Evolutionary conservation across 2,888 invertebrate genomes (phyloP), one percentile per base, ranked within the genome.

Genomic region (Mylabris sibirica): DNA sequence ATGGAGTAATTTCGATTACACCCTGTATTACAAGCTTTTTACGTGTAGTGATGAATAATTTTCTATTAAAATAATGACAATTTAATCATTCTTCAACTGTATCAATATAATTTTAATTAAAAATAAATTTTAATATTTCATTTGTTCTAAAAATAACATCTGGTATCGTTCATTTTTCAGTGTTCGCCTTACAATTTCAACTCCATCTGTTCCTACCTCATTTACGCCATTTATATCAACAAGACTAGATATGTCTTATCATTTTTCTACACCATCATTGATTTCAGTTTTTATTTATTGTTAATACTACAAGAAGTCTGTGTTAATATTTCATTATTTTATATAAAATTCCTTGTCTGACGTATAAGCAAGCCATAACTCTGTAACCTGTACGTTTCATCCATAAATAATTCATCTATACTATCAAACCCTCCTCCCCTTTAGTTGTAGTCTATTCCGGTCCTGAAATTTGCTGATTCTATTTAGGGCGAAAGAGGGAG

Each of bases 381-480:
- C 73, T 8, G 70, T 74, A 76, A 74, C 71, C 72, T 73, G 73
- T 68, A 71, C 70, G 64, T n/a, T n/a, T 71, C 68, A 68, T 49
- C 65, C 65, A 71, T 71, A 72, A 74, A 76, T 75, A 76, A 76
- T 76, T 75, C 74, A 76, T 76, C 67, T 64, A 72, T 72, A 75
- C 74, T 75, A 76, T 8, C 30, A 8, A 30, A 30, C 30, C 72
- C 66, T 70, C 63, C 61, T 70, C 66, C 71, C 63, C 61, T 70
- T 67, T 68, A 72, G 66, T 63, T 66, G 65, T 64, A 65, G 67
- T 63, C 66, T 67, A 70, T 69, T 69, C 63, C 65, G 71, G 74
- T 70, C 67, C 73, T 71, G 67, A 73, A 74, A 73, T 74, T 74
- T 75, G 74, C 74, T 76, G 74, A 76, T 74, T 75, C 74, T 74